phyloP scores from a whole-genome alignment of 2,888 invertebrate genomes.

The Desoria tigrina region DNA sequence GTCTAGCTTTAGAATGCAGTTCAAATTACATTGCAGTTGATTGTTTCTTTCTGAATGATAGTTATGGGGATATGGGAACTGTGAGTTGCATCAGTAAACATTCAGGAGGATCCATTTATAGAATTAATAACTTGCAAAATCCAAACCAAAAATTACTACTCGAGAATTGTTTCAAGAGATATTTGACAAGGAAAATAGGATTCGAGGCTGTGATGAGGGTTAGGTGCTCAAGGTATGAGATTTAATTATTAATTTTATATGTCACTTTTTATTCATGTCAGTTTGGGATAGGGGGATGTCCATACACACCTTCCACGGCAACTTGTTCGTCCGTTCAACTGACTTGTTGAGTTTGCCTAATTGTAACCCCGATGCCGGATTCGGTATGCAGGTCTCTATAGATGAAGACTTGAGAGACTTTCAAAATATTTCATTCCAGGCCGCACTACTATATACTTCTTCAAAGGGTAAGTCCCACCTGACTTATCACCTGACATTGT shows the following conservation, averaged over 20 bases:
- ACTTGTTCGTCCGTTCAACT: slow-evolving; percentile 97
- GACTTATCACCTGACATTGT: too few relatives aligned
- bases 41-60: slow-evolving; percentile 87
- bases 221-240: slow-evolving; percentile 76
- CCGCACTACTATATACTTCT: slow-evolving; percentile 93
- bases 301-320: slow-evolving; percentile 98
- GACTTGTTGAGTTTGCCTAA: slow-evolving; percentile 94
- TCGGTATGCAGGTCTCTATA: slow-evolving; percentile 95
- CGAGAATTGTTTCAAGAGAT: slow-evolving; percentile 75
- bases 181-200: slow-evolving; percentile 93
- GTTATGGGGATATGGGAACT: slow-evolving; percentile 92
- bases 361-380: slow-evolving; percentile 96
- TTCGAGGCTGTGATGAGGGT: slow-evolving; percentile 99
- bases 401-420: slow-evolving; percentile 86
- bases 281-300: slow-evolving; percentile 86
- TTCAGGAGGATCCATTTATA: slow-evolving; percentile 92
- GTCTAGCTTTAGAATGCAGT: slow-evolving; percentile 91
- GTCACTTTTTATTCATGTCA: too few relatives aligned
- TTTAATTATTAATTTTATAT: not conserved
- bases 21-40: slow-evolving; percentile 95
- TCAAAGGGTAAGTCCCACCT: slow-evolving; percentile 74
- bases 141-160: slow-evolving; percentile 72
- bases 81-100: slow-evolving; percentile 91
- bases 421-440: slow-evolving; percentile 93
- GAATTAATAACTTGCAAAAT: slow-evolving; percentile 62